A percentile compares a stretch with the other conserved stretches of the same genome.
These are phyloP conservation scores for Austrofundulus limnaeus DNA, from an alignment of 2,113 vertebrate species.

Conservation along the genomic window DNA sequence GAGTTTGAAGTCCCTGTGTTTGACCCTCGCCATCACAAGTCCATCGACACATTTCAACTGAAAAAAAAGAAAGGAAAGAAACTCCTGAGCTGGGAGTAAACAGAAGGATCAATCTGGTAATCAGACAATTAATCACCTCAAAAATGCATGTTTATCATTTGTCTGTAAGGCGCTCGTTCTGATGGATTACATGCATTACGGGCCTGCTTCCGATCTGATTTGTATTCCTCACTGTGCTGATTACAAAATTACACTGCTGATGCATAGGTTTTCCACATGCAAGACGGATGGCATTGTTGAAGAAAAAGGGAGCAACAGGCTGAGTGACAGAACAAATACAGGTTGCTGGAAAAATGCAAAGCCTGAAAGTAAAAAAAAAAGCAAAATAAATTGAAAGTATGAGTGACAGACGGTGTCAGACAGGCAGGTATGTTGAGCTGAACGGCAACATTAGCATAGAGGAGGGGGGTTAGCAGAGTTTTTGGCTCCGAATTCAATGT, in stretches of 20 bases:
- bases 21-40: conserved; percentile 3
- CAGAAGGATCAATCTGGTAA: conserved; percentile 64
- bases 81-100: conserved; percentile 32
- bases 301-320: conserved; percentile 48
- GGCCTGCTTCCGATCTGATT: conserved; percentile 72
- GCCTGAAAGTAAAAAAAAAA: conserved; percentile 24
- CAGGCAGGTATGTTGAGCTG: conserved; percentile 35
- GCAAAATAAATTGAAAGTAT: conserved; percentile 37
- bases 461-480: conserved; percentile 28
- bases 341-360: conserved; percentile 40
- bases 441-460: conserved; percentile 24
- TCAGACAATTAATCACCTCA: conserved; percentile 74
- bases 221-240: conserved; percentile 74
- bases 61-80: conserved; percentile 31
- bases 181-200: conserved; percentile 78
- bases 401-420: conserved; percentile 52
- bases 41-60: conserved; percentile 11
- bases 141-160: conserved; percentile 74
- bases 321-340: conserved; percentile 16
- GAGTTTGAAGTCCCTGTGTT: conserved; percentile 22
- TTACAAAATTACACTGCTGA: conserved; percentile 79
- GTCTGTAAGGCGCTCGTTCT: conserved; percentile 68
- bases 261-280: conserved; percentile 67
- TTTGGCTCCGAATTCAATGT: conserved; percentile 49
- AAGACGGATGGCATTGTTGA: conserved; percentile 72